A percentile compares a stretch with the other conserved stretches of the same genome.
Evolutionary conservation across 2,888 invertebrate species (phyloP).

Genomic region (Drosophila meridionalis): DNA sequence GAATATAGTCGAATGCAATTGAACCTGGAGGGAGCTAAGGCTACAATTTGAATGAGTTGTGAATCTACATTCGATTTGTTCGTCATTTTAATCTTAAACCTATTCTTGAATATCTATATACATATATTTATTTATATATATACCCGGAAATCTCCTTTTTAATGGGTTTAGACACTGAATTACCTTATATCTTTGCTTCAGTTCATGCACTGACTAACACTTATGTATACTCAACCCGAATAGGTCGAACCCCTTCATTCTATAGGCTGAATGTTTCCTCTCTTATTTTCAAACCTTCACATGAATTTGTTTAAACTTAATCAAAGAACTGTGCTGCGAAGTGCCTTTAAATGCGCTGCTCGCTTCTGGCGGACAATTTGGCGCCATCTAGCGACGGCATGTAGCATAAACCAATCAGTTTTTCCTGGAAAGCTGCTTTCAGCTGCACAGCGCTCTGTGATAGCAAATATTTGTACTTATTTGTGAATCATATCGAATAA

Average conservation of each 20-base stretch:
- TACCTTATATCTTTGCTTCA: no score
- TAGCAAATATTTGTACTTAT: constrained; percentile 53
- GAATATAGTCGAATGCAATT: background rate
- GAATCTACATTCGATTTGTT: no score
- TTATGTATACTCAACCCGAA: background rate
- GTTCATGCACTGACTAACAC: background rate
- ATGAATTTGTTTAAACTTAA: background rate
- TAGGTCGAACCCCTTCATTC: background rate
- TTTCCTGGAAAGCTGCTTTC: constrained; percentile 41
- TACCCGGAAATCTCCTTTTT: no score
- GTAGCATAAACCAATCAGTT: constrained; percentile 43
- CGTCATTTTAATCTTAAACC: no score
- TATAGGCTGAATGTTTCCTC: no score
- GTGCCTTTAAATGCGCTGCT: background rate
- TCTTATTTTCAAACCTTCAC: background rate
- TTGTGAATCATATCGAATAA: constrained; percentile 61
- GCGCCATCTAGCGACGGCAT: constrained; percentile 47
- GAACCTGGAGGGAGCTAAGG: no score
- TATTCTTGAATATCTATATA: no score
- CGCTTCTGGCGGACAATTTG: constrained; percentile 8
- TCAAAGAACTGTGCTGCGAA: background rate
- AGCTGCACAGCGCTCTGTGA: constrained; percentile 10
- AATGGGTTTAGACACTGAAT: no score
- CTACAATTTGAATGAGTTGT: no score
- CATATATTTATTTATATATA: no score